phyloP scores from a whole-genome alignment of 64 coral and sea anemone species.

The Trachythela sp. region DNA sequence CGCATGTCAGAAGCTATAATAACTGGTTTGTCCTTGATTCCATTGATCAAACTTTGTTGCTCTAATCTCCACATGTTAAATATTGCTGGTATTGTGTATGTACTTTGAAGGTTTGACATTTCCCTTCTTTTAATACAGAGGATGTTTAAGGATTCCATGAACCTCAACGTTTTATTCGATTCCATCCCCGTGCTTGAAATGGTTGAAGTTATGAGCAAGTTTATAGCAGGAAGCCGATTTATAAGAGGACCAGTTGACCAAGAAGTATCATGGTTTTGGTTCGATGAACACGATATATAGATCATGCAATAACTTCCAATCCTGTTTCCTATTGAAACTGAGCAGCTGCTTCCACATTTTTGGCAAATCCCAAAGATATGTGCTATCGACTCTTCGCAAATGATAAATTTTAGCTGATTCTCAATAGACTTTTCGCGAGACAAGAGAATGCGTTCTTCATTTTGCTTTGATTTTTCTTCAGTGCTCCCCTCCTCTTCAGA shows the following conservation, averaged over 20 bases:
- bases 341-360: neutral
- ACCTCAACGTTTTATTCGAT: neutral
- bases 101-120: neutral
- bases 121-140: neutral
- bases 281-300: neutral
- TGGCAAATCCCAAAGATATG: neutral
- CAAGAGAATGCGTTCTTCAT: neutral
- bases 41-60: neutral
- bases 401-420: neutral
- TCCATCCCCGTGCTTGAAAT: neutral
- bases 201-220: neutral
- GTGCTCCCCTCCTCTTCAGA: no score
- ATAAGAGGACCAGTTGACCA: neutral
- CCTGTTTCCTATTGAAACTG: neutral
- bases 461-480: no score
- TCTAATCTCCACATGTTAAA: neutral
- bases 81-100: neutral
- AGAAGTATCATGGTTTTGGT: neutral
- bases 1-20: conserved; percentile 19
- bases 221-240: neutral
- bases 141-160: neutral
- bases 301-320: neutral
- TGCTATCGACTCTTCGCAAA: neutral
- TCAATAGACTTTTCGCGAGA: neutral
- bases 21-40: neutral